phyloP scores from a whole-genome alignment of 2,888 invertebrate species.

The Parnassius mnemosyne region DNA sequence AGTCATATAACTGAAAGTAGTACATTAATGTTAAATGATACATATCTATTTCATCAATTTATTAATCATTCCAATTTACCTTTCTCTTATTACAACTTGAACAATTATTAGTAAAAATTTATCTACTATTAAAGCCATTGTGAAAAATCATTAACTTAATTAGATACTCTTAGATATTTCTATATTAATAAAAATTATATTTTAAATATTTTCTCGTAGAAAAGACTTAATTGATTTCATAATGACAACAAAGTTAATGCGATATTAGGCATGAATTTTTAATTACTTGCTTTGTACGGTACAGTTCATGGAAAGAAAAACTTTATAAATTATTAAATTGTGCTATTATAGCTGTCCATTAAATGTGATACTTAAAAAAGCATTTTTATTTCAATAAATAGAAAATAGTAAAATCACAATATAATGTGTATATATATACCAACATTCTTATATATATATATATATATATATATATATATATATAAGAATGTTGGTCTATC shows the following conservation, averaged over 20 bases:
- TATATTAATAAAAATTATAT: slow-evolving; percentile 21
- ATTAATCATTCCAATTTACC: slow-evolving; percentile 70
- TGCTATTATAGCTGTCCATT: slow-evolving; percentile 56
- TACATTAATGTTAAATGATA: slow-evolving; percentile 42
- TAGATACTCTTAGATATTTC: slow-evolving; percentile 27
- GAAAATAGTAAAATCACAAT: not conserved
- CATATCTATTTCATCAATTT: slow-evolving; percentile 66
- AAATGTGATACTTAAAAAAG: slow-evolving; percentile 64
- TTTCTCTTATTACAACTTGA: slow-evolving; percentile 35
- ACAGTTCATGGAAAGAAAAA: slow-evolving; percentile 5
- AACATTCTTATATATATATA: too few relatives aligned
- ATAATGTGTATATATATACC: too few relatives aligned
- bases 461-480: too few relatives aligned
- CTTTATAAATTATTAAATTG: slow-evolving; percentile 19
- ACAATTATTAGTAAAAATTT: slow-evolving; percentile 18
- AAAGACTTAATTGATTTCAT: slow-evolving; percentile 5
- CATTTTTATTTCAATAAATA: slow-evolving; percentile 3
- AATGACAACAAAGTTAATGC: not conserved
- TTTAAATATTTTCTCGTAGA: slow-evolving; percentile 14
- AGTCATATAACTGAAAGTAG: slow-evolving; percentile 49
- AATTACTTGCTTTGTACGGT: slow-evolving; percentile 19
- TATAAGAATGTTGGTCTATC: too few relatives aligned
- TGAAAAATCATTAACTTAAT: slow-evolving; percentile 32
- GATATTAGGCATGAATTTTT: slow-evolving; percentile 1
- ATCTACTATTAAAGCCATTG: not conserved